Evolutionary conservation across 2,888 invertebrate species (phyloP).

Genomic region (Tinea pellionella): DNA sequence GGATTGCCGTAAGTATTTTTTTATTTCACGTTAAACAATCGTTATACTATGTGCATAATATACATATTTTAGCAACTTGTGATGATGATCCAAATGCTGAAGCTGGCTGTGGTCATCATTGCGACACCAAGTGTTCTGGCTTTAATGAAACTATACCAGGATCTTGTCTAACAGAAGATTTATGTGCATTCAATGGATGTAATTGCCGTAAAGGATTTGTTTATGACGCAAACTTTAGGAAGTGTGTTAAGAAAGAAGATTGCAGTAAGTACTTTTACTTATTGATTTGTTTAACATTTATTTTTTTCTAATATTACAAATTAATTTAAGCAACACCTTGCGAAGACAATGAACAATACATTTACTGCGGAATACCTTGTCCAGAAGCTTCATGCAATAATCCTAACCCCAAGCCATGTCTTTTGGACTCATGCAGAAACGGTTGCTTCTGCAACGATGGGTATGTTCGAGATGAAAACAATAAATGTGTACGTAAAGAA

Average conservation of each 20-base stretch:
- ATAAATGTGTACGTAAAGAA: conserved; percentile 10
- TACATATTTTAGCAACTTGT: conserved; percentile 8
- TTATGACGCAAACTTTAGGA: conserved; percentile 15
- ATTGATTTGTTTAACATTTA: too few relatives aligned
- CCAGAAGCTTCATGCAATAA: conserved; percentile 12
- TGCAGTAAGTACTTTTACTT: conserved; percentile 15
- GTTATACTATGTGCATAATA: neutral
- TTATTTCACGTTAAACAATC: neutral
- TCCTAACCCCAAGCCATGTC: conserved; percentile 3
- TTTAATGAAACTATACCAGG: neutral
- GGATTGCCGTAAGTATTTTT: conserved; percentile 14
- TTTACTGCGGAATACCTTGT: conserved; percentile 5
- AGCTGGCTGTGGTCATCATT: conserved; percentile 13
- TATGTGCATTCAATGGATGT: conserved; percentile 16
- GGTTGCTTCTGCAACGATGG: conserved; percentile 12
- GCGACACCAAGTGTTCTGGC: neutral
- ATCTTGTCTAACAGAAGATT: conserved; percentile 9
- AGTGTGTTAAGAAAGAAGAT: conserved; percentile 16
- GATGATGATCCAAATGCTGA: conserved; percentile 15
- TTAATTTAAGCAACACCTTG: neutral
- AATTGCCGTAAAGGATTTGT: conserved; percentile 16
- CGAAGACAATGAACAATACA: neutral
- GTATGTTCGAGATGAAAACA: conserved; percentile 10
- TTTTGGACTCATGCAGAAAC: neutral
- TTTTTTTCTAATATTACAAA: too few relatives aligned